phyloP scores from a whole-genome alignment of 2,113 vertebrate genomes.

The Leptodactylus fuscus region DNA sequence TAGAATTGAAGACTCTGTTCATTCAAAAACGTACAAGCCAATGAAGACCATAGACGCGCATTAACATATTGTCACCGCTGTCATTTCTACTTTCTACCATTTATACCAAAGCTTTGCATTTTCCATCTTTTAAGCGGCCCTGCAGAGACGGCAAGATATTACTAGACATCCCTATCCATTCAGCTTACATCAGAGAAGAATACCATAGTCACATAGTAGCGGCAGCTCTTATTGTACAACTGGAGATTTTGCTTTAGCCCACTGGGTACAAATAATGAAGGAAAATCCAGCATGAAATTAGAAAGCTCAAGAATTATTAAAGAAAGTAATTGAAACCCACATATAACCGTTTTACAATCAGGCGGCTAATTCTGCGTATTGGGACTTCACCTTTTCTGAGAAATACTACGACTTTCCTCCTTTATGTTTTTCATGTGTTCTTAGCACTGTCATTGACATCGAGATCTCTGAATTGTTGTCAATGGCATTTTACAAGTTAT shows the following conservation, averaged over 20 bases:
- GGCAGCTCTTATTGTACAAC: not conserved
- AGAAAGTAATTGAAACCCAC: not conserved
- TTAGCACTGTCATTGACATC: not conserved
- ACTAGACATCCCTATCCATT: conserved; percentile 3
- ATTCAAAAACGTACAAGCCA: too few species aligned
- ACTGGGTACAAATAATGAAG: conserved; percentile 38
- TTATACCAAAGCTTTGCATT: not conserved
- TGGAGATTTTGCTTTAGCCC: conserved; percentile 17
- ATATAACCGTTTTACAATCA: not conserved
- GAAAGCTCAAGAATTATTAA: not conserved
- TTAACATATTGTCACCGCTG: not conserved
- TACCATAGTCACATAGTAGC: not conserved
- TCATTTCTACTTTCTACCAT: not conserved
- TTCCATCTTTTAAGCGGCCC: not conserved
- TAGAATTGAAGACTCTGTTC: too few species aligned
- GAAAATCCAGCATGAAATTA: conserved; percentile 33
- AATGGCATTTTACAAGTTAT: not conserved
- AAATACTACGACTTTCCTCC: not conserved
- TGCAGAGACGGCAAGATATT: not conserved
- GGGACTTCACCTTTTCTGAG: not conserved
- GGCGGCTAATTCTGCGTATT: not conserved
- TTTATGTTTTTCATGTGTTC: not conserved
- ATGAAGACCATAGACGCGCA: not conserved
- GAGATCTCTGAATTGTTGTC: not conserved
- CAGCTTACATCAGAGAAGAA: conserved; percentile 2